phyloP scores from a whole-genome alignment of 92 coral and sea anemone species.

The Phenganax stokvisi region DNA sequence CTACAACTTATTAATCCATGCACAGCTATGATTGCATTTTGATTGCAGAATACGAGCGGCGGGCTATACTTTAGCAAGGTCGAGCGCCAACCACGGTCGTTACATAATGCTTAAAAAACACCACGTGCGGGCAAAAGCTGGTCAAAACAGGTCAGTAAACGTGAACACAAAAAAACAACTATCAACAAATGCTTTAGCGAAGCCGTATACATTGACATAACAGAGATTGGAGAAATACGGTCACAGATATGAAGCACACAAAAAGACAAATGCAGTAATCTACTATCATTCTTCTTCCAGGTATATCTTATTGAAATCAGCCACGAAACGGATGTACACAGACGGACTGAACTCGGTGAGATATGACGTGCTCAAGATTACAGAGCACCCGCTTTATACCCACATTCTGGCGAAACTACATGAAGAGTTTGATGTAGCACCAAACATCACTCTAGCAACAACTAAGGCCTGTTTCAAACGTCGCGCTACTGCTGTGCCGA shows the following conservation, averaged over 20 bases:
- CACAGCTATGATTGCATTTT: background rate
- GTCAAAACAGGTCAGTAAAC: conserved; percentile 17
- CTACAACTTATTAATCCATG: no score
- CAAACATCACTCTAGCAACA: background rate
- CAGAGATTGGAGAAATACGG: background rate
- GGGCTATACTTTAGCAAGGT: conserved; percentile 55
- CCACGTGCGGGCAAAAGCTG: conserved; percentile 43
- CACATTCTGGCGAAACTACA: conserved; percentile 2
- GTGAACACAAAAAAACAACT: background rate
- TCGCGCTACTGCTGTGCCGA: no score
- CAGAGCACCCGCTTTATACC: conserved; percentile 72
- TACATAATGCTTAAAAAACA: conserved; percentile 64
- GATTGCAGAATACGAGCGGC: conserved; percentile 37
- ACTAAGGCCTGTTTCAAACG: no score
- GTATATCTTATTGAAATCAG: conserved; percentile 50
- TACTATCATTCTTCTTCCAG: conserved; percentile 36
- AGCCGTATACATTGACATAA: no score
- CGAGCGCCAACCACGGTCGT: conserved; percentile 73
- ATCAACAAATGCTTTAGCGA: no score
- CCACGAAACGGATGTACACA: conserved; percentile 45
- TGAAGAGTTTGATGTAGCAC: conserved; percentile 12
- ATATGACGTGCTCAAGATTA: conserved; percentile 52
- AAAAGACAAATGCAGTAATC: background rate
- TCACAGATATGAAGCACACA: no score
- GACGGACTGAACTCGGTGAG: conserved; percentile 76